Evolutionary conservation across 2,797 vertebrate genomes (phyloP).

Genomic region (Mormyrops boulengeri): DNA sequence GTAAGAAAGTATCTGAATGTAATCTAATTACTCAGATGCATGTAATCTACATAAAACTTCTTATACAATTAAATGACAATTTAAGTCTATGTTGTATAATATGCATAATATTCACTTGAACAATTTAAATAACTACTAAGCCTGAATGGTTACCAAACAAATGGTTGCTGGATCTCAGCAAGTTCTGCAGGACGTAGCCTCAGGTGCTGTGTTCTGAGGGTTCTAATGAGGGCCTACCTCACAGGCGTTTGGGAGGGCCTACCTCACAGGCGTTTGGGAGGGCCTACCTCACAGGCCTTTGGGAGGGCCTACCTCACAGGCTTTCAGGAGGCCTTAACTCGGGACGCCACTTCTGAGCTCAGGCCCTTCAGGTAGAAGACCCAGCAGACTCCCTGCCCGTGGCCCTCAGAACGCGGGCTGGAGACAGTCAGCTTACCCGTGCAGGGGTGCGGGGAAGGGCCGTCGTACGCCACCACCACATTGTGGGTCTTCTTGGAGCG

Average conservation of each 20-base stretch:
- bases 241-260: constrained; percentile 18
- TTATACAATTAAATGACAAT: not conserved
- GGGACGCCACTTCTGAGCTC: constrained; percentile 36
- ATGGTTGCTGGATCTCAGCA: not conserved
- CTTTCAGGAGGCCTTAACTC: constrained; percentile 28
- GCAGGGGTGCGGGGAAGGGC: constrained; percentile 42
- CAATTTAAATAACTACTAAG: not conserved
- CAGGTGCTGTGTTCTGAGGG: not conserved
- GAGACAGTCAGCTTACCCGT: constrained; percentile 64
- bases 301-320: not conserved
- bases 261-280: not conserved
- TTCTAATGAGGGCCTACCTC: not conserved
- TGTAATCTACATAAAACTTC: not conserved
- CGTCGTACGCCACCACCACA: constrained; percentile 61
- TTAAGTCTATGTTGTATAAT: not conserved
- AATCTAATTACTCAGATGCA: not conserved
- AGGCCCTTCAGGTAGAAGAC: constrained; percentile 73
- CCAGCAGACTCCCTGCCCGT: constrained; percentile 57
- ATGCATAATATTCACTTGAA: not conserved
- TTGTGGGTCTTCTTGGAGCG: constrained; percentile 60
- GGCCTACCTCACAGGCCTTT: too few species aligned
- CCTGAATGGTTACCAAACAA: not conserved
- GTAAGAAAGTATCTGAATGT: not conserved
- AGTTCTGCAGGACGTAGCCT: not conserved
- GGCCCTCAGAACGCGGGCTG: constrained; percentile 49